Evolutionary conservation across 2,113 vertebrate genomes (phyloP).

Genomic region (Burhinus oedicnemus): DNA sequence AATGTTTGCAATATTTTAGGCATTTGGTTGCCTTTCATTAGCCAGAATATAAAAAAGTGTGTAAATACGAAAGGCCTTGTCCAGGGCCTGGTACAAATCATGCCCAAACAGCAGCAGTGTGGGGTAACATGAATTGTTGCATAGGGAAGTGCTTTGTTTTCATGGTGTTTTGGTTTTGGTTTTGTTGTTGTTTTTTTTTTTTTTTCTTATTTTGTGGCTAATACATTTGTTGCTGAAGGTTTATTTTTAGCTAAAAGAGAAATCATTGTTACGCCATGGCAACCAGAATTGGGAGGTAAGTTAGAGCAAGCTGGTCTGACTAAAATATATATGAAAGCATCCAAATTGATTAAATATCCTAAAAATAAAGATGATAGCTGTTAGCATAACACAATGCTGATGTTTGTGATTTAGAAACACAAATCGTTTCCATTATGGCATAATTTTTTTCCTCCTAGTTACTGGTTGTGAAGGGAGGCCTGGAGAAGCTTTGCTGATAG

Average conservation of each 20-base stretch:
- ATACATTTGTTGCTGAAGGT: slow-evolving; percentile 49
- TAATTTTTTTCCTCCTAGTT: not conserved
- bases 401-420: slow-evolving; percentile 34
- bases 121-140: not conserved
- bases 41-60: not conserved
- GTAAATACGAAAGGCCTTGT: not conserved
- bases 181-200: no score
- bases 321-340: slow-evolving; percentile 68
- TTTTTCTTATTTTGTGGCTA: not conserved
- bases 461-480: not conserved
- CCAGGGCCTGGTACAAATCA: not conserved
- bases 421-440: not conserved
- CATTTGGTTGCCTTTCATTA: not conserved
- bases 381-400: slow-evolving; percentile 12
- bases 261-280: slow-evolving; percentile 68
- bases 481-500: not conserved
- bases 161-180: not conserved
- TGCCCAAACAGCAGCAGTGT: not conserved
- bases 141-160: not conserved
- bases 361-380: slow-evolving; percentile 65
- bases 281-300: slow-evolving; percentile 67
- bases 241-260: slow-evolving; percentile 72
- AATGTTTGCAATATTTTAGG: not conserved
- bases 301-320: slow-evolving; percentile 60
- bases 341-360: slow-evolving; percentile 65